Evolutionary conservation across 2,888 invertebrate species (phyloP), one percentile per base, ranked within the genome.

Genomic region (Drosophila siamana): DNA sequence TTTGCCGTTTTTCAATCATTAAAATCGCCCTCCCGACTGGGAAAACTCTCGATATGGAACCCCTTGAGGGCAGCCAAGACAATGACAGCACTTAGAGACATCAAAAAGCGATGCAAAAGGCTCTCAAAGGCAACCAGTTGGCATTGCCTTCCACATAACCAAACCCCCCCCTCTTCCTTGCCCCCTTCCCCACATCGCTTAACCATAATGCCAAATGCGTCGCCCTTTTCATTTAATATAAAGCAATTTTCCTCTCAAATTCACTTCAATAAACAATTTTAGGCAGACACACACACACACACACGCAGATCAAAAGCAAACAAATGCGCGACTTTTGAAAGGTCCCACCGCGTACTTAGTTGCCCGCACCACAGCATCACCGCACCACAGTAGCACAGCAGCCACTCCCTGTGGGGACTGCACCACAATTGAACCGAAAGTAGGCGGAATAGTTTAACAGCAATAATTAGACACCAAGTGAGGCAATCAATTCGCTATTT

Each of bases 191-290:
- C 7, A 2, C 4, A 8, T 30, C 65, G 43, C 44, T 51, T 66
- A 62, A 51, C 51, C 66, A 70, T 70, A 63, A 70, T 68, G 77
- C 64, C 72, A 52, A 77, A 60, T 75, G 68, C 69, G 69, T 70
- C 80, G 74, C 71, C 77, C 74, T 68, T 71, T 79, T 82, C 78
- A 86, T 79, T 86, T 80, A 80, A 81, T 86, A 84, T 84, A 84
- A 84, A 84, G 84, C 84, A 86, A 84, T 84, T 84, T 84, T 84
- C 83, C 83, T 73, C 84, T 86, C 62, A 84, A 86, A 84, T 84
- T 86, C 83, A 84, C 86, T 86, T 84, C 86, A 84, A 79, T 84
- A 84, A 86, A 79, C 83, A 86, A 84, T 84, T 86, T 80, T 75
- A 61, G 62, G 46, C 57, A 61, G 65, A 46, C 65, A 57, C 16